These are phyloP conservation scores for Gallinago undulata DNA, from an alignment of 2,113 vertebrate species.

Conservation along the genomic window DNA sequence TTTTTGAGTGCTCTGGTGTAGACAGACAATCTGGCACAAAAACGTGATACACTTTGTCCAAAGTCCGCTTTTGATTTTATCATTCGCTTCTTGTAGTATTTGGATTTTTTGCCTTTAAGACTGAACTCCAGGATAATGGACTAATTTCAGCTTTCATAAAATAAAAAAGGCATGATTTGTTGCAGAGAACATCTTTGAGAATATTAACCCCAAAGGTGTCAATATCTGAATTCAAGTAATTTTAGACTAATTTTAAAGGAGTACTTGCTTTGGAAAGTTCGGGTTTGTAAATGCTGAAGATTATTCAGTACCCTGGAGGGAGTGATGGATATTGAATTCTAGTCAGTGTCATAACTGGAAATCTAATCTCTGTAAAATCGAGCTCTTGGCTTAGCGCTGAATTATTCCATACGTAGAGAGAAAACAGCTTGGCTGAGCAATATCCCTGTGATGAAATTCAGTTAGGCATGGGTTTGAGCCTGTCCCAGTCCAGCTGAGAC, in stretches of 20 bases:
- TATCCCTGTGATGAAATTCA: background rate
- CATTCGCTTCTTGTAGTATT: background rate
- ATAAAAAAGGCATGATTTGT: background rate
- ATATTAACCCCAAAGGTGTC: background rate
- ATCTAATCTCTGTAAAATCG: background rate
- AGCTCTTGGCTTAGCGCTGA: background rate
- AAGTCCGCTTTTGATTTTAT: background rate
- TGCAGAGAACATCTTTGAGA: background rate
- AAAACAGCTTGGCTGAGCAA: background rate
- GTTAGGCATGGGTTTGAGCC: background rate
- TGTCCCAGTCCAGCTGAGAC: background rate
- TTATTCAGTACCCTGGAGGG: background rate
- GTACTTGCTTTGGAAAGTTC: background rate
- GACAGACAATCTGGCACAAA: background rate
- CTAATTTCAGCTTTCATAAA: slow-evolving; percentile 4
- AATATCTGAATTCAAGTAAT: background rate
- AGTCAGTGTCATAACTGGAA: background rate
- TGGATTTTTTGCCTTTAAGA: background rate
- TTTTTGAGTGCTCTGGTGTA: background rate
- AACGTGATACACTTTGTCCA: background rate
- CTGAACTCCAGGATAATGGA: background rate
- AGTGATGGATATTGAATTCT: background rate
- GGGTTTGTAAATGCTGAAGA: background rate
- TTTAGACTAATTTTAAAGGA: background rate
- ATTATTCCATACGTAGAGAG: background rate